These are phyloP conservation scores for Lepidochitona cinerea DNA, from an alignment of 2,888 invertebrate genomes.

Conservation along the genomic window DNA sequence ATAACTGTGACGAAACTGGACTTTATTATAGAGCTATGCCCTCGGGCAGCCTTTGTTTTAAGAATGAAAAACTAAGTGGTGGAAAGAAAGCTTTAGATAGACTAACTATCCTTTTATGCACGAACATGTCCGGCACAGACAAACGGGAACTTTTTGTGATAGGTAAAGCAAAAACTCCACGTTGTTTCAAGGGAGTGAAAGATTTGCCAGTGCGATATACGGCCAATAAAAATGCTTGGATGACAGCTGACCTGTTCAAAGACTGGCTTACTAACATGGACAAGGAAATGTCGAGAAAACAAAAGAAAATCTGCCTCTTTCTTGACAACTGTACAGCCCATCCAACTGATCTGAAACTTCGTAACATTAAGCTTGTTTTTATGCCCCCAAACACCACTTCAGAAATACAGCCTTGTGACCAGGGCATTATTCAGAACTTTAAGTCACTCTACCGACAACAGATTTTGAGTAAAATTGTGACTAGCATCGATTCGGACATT, in stretches of 20 bases:
- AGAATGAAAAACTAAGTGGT: neutral
- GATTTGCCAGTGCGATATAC: constrained; percentile 10
- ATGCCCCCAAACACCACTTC: constrained; percentile 10
- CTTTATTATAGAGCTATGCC: neutral
- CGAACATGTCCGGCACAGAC: constrained; percentile 26
- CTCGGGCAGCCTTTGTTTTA: neutral
- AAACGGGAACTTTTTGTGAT: constrained; percentile 21
- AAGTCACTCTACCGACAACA: neutral
- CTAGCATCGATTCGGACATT: neutral
- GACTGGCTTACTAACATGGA: constrained; percentile 15
- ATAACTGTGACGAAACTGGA: neutral
- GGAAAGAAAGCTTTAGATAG: constrained; percentile 8
- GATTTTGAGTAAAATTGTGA: neutral
- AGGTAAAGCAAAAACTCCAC: constrained; percentile 16
- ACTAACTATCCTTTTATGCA: constrained; percentile 18
- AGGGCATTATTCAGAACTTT: neutral
- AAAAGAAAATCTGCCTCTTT: constrained; percentile 15
- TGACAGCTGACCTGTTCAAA: constrained; percentile 19
- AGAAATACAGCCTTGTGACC: neutral
- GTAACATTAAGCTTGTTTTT: constrained; percentile 15
- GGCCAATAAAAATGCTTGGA: constrained; percentile 13
- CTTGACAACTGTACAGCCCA: constrained; percentile 21
- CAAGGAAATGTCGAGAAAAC: constrained; percentile 12
- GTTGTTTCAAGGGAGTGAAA: neutral
- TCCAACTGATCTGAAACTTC: neutral